Conservation (phyloP, 2,888 invertebrate species). For the Heliconius sara region DNA sequence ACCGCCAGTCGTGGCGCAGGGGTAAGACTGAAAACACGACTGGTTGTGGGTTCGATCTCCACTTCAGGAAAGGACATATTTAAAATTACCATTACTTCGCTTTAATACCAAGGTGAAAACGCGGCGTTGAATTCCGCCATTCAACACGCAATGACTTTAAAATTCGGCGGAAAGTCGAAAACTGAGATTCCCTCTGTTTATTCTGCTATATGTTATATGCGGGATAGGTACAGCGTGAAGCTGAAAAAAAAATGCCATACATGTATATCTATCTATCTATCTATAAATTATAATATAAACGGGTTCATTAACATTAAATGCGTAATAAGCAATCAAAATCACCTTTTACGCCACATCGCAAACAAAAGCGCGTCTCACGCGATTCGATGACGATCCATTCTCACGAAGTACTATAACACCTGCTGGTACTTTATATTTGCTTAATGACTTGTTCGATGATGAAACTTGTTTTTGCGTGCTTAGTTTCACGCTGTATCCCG, state of each 20-base stretch:
- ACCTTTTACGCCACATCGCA: slow-evolving; percentile 27
- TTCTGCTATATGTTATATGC: background rate
- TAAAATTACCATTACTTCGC: background rate
- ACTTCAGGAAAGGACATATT: background rate
- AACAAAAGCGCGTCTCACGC: slow-evolving; percentile 51
- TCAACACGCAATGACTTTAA: background rate
- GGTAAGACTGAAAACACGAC: no score
- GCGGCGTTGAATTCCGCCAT: background rate
- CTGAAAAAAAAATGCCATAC: no score
- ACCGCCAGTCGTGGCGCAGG: no score
- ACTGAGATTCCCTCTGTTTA: background rate
- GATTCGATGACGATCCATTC: slow-evolving; percentile 51
- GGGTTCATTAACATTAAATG: slow-evolving; percentile 27
- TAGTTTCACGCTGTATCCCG: no score
- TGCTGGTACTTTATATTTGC: slow-evolving; percentile 36
- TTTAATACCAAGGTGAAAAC: no score
- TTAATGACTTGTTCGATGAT: slow-evolving; percentile 42
- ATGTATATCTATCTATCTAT: no score
- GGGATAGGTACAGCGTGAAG: background rate
- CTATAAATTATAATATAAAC: background rate
- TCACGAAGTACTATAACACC: slow-evolving; percentile 46
- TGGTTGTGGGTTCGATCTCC: background rate
- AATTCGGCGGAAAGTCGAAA: background rate
- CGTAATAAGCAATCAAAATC: slow-evolving; percentile 19
- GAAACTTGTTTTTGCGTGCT: slow-evolving; percentile 29